Base-by-base conservation (phyloP, 2,113 vertebrate species). In the Stegastes partitus region DNA sequence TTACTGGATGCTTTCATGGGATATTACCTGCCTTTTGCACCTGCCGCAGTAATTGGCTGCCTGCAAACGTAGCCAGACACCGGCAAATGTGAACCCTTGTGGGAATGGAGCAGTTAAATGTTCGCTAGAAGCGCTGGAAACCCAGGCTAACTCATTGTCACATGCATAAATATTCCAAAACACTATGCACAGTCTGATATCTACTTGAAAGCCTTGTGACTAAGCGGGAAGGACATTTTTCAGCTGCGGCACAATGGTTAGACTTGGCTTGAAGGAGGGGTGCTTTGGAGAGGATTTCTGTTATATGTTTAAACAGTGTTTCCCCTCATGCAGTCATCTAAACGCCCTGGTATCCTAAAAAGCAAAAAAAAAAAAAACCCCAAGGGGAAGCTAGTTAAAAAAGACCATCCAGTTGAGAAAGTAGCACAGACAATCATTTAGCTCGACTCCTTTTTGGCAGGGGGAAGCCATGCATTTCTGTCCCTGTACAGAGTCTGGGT, bases 281-380 rank as follows among this genome's bases (percentile, higher is more conserved):
- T 2, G 64, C 26, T 75, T 83, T 56, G 14, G 28, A 56, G 4
- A 26, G 26, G 70, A 51, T 22, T 74, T 12, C 23, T 11, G 28
- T 74, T 80, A 49, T 54, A 21, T 65, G 5, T 87, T 85, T 62
- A 70, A 81, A 87, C 68, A 14, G n/a, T 6, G 25, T 79, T 83
- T 83, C 56, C 56, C 34, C 55, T 49, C 54, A 50, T 74, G 64
- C 16, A 45, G 55, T 53, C 75, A 61, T 56, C 51, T 49, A 47
- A 77, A 70, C 0, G 2, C 28, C 28, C 61, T 58, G 71, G 22
- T 67, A 26, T 42, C 14, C 77, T 54, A 54, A 69, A 80, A 76
- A 69, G 15, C 23, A 58, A 68, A 78, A 55, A n/a, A n/a, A n/a
- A n/a, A n/a, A n/a, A n/a, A n/a, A n/a, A n/a, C 68, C 67, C 42